phyloP scores from a whole-genome alignment of 30 jellyfish, hydroid and myxozoan species.

The Nemopilema nomurai region DNA sequence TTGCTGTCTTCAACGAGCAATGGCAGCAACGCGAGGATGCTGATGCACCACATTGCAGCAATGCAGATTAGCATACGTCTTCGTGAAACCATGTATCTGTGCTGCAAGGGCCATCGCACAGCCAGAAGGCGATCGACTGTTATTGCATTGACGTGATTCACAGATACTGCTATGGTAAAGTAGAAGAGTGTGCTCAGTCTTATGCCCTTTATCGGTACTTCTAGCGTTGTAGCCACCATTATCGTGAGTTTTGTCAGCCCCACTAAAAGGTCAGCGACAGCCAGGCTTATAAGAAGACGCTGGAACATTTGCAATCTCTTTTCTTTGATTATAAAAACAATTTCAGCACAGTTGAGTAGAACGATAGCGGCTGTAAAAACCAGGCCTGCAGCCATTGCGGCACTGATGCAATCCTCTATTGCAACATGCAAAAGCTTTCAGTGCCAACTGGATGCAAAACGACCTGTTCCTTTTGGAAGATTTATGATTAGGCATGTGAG shows the following conservation, averaged over 20 bases:
- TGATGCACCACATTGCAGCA: constrained; percentile 7
- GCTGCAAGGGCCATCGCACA: constrained; percentile 31
- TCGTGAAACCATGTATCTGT: constrained; percentile 16
- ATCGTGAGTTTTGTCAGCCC: constrained; percentile 29
- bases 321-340: constrained; percentile 1
- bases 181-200: background rate
- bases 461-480: too few relatives aligned
- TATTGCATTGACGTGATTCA: constrained; percentile 20
- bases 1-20: background rate
- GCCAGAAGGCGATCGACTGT: constrained; percentile 35
- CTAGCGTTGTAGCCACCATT: background rate
- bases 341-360: constrained; percentile 23
- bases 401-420: too few relatives aligned
- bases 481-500: too few relatives aligned
- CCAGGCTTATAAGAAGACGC: constrained; percentile 32
- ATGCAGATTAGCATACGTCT: background rate
- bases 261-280: constrained; percentile 40
- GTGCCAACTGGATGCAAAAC: too few relatives aligned
- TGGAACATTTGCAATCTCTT: background rate
- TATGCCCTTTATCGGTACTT: background rate
- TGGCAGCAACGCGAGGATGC: background rate
- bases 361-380: background rate
- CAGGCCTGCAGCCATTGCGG: too few relatives aligned
- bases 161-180: constrained; percentile 9
- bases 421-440: too few relatives aligned